Evolutionary conservation across 2,888 invertebrate genomes (phyloP).

Genomic region (Hirtodrosophila trivittata): DNA sequence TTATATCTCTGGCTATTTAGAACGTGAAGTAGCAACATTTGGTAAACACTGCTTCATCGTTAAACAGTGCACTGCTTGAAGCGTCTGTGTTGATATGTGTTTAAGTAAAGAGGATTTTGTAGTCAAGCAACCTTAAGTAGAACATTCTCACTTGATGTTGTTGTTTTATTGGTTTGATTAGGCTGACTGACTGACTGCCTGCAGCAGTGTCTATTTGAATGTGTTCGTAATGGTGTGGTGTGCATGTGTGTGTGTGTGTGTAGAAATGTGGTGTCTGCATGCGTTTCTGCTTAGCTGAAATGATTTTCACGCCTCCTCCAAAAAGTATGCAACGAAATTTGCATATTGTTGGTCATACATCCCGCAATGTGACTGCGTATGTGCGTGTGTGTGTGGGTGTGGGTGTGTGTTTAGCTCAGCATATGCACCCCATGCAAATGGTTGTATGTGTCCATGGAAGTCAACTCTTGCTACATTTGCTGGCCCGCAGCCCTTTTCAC

Average conservation of each 20-base stretch:
- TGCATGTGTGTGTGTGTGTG: constrained; percentile 17
- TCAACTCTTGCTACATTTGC: constrained; percentile 40
- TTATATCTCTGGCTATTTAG: too few species aligned
- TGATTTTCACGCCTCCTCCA: constrained; percentile 77
- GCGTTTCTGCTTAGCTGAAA: constrained; percentile 66
- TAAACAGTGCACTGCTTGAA: too few species aligned
- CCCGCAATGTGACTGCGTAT: constrained; percentile 9
- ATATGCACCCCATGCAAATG: constrained; percentile 47
- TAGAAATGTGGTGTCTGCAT: not conserved
- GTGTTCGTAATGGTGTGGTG: constrained; percentile 1
- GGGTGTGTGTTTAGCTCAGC: constrained; percentile 29
- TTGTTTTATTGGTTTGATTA: constrained; percentile 66
- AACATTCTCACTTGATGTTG: constrained; percentile 13
- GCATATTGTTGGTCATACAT: constrained; percentile 67
- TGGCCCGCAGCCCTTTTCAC: constrained; percentile 47
- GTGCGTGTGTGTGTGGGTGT: constrained; percentile 14
- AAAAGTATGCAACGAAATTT: constrained; percentile 78
- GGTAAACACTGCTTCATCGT: too few species aligned
- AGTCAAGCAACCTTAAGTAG: not conserved
- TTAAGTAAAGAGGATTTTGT: not conserved
- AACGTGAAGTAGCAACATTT: too few species aligned
- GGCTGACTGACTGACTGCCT: constrained; percentile 37
- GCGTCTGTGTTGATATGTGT: too few species aligned
- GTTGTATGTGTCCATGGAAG: constrained; percentile 34
- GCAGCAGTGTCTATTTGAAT: constrained; percentile 6